Conservation (phyloP, 2,797 vertebrate genomes). For the Falco columbarius region DNA sequence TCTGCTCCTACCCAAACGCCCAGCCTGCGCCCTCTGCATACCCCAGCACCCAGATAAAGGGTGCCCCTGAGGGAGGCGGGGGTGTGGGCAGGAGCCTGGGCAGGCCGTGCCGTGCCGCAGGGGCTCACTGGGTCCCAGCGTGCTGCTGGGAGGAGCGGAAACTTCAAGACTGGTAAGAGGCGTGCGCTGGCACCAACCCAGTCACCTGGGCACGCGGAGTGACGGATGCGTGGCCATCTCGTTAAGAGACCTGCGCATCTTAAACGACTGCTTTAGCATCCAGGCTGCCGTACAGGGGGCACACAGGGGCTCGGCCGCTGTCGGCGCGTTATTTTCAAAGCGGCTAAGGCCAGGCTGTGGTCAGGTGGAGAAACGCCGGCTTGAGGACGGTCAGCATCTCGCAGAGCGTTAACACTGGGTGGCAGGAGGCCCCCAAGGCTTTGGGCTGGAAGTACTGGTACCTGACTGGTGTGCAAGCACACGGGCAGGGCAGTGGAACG, state of each 20-base stretch:
- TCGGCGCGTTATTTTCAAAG: not conserved
- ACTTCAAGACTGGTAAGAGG: not conserved
- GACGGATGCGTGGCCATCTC: not conserved
- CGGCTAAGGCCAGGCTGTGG: not conserved
- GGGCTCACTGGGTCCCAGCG: not conserved
- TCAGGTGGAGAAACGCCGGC: not conserved
- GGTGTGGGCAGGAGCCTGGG: not conserved
- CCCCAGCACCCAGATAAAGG: not conserved
- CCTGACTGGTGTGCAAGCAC: fast-evolving
- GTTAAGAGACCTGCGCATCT: not conserved
- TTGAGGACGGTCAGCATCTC: not conserved
- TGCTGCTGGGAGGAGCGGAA: not conserved
- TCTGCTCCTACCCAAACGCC: not conserved
- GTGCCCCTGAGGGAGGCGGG: not conserved
- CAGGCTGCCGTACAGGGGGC: not conserved
- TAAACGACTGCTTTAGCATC: not conserved
- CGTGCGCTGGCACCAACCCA: not conserved
- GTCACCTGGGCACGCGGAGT: not conserved
- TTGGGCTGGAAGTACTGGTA: not conserved
- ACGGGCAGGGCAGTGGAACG: not conserved
- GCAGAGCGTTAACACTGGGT: not conserved
- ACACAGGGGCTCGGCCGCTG: fast-evolving
- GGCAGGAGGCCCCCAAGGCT: too few species aligned
- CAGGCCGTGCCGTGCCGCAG: not conserved
- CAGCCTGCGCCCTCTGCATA: not conserved